phyloP scores from a whole-genome alignment of 2,797 vertebrate species.

The Peromyscus melanophrys region DNA sequence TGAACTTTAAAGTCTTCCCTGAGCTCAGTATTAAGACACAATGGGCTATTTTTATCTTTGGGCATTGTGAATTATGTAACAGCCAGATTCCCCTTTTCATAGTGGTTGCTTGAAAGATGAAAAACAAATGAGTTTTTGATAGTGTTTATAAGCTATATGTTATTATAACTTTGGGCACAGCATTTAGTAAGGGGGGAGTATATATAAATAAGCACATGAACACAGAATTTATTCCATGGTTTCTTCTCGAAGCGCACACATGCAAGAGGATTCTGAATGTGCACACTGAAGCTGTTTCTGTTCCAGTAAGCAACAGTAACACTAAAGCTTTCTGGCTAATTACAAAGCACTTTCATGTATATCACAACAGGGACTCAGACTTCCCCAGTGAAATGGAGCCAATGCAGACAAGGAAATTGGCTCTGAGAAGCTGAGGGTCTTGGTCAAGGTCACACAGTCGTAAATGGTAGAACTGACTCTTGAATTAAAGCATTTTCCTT shows the following conservation, averaged over 20 bases:
- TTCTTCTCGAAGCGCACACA: not conserved
- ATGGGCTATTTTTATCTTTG: slow-evolving; percentile 40
- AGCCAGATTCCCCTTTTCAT: slow-evolving; percentile 19
- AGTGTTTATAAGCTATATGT: slow-evolving; percentile 19
- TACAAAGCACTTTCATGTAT: slow-evolving; percentile 26
- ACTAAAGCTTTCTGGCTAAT: not conserved
- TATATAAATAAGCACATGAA: not conserved
- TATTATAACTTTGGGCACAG: slow-evolving; percentile 11
- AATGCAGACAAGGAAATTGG: not conserved
- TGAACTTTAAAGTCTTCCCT: slow-evolving; percentile 11
- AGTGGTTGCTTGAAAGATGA: slow-evolving; percentile 42
- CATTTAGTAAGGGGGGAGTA: not conserved
- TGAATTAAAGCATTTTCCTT: slow-evolving; percentile 31
- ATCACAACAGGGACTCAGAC: not conserved
- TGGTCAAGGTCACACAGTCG: not conserved
- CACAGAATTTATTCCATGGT: not conserved
- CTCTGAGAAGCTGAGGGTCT: slow-evolving; percentile 14
- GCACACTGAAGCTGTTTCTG: slow-evolving; percentile 5
- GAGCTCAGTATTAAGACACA: slow-evolving; percentile 20
- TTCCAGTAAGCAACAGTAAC: slow-evolving; percentile 19
- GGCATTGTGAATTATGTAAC: slow-evolving; percentile 44
- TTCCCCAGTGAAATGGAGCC: not conserved
- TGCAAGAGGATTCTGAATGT: not conserved
- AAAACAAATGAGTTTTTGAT: slow-evolving; percentile 18
- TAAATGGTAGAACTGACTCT: not conserved